These are phyloP conservation scores for Cryptomyrus ogoouensis DNA, from an alignment of 2,113 vertebrate species.

Conservation along the genomic window DNA sequence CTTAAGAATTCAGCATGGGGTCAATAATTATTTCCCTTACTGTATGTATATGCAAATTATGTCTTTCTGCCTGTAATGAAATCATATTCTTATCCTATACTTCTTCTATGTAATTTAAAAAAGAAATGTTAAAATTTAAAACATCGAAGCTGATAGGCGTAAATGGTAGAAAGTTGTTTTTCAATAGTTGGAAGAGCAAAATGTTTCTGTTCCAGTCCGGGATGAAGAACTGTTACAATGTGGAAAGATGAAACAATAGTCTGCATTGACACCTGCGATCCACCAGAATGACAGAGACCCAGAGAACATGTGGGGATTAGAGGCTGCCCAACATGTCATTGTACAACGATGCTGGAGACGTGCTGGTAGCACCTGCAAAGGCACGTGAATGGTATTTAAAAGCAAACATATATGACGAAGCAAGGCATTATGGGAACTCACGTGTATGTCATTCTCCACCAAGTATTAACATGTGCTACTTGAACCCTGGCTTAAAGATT, in stretches of 20 bases:
- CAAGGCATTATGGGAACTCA: not conserved
- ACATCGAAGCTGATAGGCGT: not conserved
- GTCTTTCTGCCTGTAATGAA: not conserved
- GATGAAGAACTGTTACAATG: not conserved
- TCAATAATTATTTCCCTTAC: not conserved
- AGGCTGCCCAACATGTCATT: not conserved
- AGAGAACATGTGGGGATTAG: slow-evolving; percentile 41
- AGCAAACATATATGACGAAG: not conserved
- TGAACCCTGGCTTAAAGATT: not conserved
- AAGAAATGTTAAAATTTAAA: not conserved
- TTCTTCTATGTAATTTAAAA: not conserved
- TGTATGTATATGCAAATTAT: not conserved
- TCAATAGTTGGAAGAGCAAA: not conserved
- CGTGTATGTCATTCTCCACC: not conserved
- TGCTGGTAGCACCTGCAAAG: not conserved
- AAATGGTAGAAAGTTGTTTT: not conserved
- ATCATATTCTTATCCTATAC: not conserved
- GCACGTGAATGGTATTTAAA: not conserved
- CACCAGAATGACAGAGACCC: slow-evolving; percentile 23
- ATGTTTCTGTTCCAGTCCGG: not conserved
- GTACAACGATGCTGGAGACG: not conserved
- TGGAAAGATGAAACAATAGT: not conserved
- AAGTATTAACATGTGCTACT: not conserved
- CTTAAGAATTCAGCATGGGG: too few species aligned
- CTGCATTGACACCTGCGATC: not conserved